A percentile compares a stretch with the other conserved stretches of the same genome.
phyloP scores from a whole-genome alignment of 1,140 invertebrate genomes.

The Belonocnema kinseyi region DNA sequence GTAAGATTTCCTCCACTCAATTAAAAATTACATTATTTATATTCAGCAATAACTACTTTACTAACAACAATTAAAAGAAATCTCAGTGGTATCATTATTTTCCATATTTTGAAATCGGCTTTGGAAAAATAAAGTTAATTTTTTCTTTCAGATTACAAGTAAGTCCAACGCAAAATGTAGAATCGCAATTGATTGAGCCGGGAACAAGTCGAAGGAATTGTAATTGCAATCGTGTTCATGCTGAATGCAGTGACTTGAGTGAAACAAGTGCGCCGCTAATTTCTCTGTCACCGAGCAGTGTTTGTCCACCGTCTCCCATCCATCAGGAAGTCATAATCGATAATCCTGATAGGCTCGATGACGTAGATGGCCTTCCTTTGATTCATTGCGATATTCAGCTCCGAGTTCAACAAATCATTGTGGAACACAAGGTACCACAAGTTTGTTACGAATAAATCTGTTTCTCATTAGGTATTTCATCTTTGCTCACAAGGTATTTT shows the following conservation, averaged over 20 bases:
- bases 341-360: constrained; percentile 74
- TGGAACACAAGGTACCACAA: constrained; percentile 82
- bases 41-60: neutral
- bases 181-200: constrained; percentile 57
- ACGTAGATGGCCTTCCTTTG: constrained; percentile 88
- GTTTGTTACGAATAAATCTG: constrained; percentile 23
- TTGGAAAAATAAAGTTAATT: neutral
- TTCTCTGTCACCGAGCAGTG: constrained; percentile 71
- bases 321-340: constrained; percentile 68
- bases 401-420: constrained; percentile 86
- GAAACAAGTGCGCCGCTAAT: constrained; percentile 67
- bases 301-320: constrained; percentile 70
- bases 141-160: constrained; percentile 53
- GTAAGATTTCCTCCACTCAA: constrained; percentile 55
- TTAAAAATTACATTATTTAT: neutral
- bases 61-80: neutral
- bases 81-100: neutral
- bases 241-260: constrained; percentile 69
- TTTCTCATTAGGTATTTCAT: constrained; percentile 26
- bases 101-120: neutral
- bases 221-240: constrained; percentile 59
- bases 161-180: constrained; percentile 56
- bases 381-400: constrained; percentile 87
- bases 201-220: constrained; percentile 45
- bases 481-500: neutral